Evolutionary conservation across 2,113 vertebrate genomes (phyloP), one percentile per base, ranked within the genome.

Genomic region (Periophthalmus modestus): DNA sequence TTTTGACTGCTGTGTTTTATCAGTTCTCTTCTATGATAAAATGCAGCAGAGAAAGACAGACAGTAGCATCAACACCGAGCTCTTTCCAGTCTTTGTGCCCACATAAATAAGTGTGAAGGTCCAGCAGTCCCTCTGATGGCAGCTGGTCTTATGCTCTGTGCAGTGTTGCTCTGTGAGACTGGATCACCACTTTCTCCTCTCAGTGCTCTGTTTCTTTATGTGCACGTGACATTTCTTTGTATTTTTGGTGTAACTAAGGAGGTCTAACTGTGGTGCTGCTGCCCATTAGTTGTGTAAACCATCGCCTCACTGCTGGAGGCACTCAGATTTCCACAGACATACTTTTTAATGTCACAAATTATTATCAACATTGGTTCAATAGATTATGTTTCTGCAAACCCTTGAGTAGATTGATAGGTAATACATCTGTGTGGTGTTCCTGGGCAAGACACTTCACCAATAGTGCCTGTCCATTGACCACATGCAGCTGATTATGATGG

Each of bases 301-400:
- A 76, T 79, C 66, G 46, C 65, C 63, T 84, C 62, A 79, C 66
- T 79, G 68, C 63, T 68, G 33, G 55, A 59, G 63, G 18, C 23
- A n/a, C 24, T 13, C 69, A 62, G 69, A 70, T 69, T 77, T 79
- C 74, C 75, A 74, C 63, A 78, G 55, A 76, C 57, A 65, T 74
- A 72, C 43, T 12, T 65, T 57, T 58, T 58, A 13, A 23, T 2
- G 5, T 3, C 10, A 5, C 4, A 28, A 59, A 59, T 59, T 5
- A 28, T 59, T 58, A 13, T 28, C 55, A 23, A 57, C 21, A 57
- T 12, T 23, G 55, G 21, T n/a, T 2, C 21, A 21, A 23, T 57
- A 57, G 2, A n/a, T 23, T 18, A 52, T 52, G 16, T 52, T 4
- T 19, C 16, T 52, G 19, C 48, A 16, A 52, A 52, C 4, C 48